Evolutionary conservation across 2,888 invertebrate genomes (phyloP).

Genomic region (Troides aeacus): DNA sequence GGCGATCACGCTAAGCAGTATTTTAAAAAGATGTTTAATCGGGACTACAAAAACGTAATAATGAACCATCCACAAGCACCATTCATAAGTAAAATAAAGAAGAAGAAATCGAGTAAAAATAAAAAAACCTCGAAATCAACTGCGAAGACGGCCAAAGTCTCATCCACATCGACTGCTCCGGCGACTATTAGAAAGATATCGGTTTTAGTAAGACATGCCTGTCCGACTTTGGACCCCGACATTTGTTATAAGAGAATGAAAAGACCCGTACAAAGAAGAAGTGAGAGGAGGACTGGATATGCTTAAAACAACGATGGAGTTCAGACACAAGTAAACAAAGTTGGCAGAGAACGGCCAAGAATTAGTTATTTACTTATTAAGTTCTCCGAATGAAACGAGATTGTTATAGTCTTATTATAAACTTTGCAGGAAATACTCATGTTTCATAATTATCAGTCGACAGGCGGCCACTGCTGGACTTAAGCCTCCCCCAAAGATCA

Average conservation of each 20-base stretch:
- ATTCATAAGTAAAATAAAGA: conserved; percentile 39
- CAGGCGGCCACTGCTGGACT: too few relatives aligned
- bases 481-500: too few relatives aligned
- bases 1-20: conserved; percentile 44
- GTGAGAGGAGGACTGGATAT: background rate
- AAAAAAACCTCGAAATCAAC: background rate
- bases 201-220: background rate
- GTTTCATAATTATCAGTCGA: too few relatives aligned
- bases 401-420: too few relatives aligned
- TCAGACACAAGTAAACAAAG: too few relatives aligned
- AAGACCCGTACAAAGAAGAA: background rate
- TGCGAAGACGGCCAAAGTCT: background rate
- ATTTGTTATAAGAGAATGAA: conserved; percentile 10
- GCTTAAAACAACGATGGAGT: too few relatives aligned
- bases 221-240: conserved; percentile 2
- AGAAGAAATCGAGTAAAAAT: background rate
- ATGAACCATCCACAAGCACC: conserved; percentile 40
- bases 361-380: too few relatives aligned
- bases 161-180: conserved; percentile 4
- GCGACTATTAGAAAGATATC: background rate
- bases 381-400: too few relatives aligned
- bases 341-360: too few relatives aligned
- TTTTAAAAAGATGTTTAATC: conserved; percentile 43
- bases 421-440: too few relatives aligned
- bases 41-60: conserved; percentile 42